Conservation (phyloP, 2,797 vertebrate species). For the Mastacembelus armatus region DNA sequence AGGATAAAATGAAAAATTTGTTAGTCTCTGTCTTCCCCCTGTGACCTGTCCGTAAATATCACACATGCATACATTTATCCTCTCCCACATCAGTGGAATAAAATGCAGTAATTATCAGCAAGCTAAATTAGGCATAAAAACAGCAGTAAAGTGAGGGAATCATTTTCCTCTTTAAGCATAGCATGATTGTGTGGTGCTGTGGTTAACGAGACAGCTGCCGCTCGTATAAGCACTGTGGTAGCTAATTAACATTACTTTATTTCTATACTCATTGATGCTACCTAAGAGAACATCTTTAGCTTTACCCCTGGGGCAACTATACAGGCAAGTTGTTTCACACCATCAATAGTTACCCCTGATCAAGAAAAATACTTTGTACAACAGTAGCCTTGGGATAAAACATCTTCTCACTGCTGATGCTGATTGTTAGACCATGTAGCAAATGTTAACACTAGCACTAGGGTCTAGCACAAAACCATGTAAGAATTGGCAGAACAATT, state of each 20-base stretch:
- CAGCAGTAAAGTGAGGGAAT: slow-evolving; percentile 47
- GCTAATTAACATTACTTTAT: slow-evolving; percentile 59
- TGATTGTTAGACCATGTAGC: not conserved
- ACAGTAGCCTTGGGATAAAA: slow-evolving; percentile 43
- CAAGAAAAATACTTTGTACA: slow-evolving; percentile 19
- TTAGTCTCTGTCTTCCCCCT: slow-evolving; percentile 31
- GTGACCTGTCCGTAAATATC: slow-evolving; percentile 51
- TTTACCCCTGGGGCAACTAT: slow-evolving; percentile 34
- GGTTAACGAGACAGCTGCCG: slow-evolving; percentile 60
- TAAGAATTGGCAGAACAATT: not conserved
- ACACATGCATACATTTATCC: slow-evolving; percentile 43
- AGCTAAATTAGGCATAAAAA: slow-evolving; percentile 63
- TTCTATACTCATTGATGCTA: slow-evolving; percentile 55
- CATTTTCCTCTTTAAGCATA: slow-evolving; percentile 50
- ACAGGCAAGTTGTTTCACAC: slow-evolving; percentile 27
- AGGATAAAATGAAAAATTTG: slow-evolving; percentile 40
- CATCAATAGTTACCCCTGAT: slow-evolving; percentile 42
- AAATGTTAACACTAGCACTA: not conserved
- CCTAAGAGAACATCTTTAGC: slow-evolving; percentile 52
- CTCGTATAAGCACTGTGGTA: slow-evolving; percentile 30
- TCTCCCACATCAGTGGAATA: slow-evolving; percentile 49
- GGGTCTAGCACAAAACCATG: slow-evolving; percentile 1
- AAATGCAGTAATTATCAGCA: slow-evolving; percentile 51
- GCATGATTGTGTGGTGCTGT: slow-evolving; percentile 50
- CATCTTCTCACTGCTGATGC: slow-evolving; percentile 3